These are phyloP conservation scores for Paramormyrops kingsleyae DNA, from an alignment of 2,113 vertebrate species.

Conservation along the genomic window DNA sequence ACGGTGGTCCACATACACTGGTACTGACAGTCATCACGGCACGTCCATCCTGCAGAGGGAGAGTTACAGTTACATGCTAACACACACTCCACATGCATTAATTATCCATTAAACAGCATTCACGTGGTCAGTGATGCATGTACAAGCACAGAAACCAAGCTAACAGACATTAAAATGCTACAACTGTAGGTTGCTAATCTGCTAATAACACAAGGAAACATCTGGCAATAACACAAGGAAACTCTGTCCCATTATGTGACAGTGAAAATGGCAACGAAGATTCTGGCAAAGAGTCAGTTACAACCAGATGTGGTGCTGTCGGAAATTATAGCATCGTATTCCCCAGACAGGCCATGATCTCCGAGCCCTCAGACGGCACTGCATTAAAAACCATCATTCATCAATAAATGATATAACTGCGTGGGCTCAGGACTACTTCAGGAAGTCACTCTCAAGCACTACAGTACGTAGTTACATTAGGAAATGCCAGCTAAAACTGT, in stretches of 20 bases:
- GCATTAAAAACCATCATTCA: too few species aligned
- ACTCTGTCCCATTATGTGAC: not conserved
- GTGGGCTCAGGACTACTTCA: too few species aligned
- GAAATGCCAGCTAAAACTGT: too few species aligned
- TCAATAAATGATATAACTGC: too few species aligned
- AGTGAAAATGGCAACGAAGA: too few species aligned
- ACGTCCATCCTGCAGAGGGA: conserved; percentile 77
- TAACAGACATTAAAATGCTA: not conserved
- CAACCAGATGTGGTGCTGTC: too few species aligned
- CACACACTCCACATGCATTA: not conserved
- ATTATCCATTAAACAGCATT: not conserved
- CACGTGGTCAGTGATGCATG: not conserved
- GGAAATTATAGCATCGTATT: too few species aligned
- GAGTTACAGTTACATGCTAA: not conserved
- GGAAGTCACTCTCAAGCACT: too few species aligned
- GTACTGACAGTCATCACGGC: conserved; percentile 84
- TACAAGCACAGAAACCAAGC: not conserved
- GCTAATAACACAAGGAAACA: not conserved
- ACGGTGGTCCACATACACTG: conserved; percentile 95
- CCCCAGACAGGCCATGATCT: too few species aligned
- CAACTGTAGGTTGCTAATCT: not conserved
- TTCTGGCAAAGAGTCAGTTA: too few species aligned
- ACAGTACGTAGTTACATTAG: too few species aligned
- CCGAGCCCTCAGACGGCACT: too few species aligned
- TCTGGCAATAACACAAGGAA: not conserved